These are phyloP conservation scores for Pangasianodon gigas DNA, from an alignment of 2,113 vertebrate genomes.

Conservation along the genomic window DNA sequence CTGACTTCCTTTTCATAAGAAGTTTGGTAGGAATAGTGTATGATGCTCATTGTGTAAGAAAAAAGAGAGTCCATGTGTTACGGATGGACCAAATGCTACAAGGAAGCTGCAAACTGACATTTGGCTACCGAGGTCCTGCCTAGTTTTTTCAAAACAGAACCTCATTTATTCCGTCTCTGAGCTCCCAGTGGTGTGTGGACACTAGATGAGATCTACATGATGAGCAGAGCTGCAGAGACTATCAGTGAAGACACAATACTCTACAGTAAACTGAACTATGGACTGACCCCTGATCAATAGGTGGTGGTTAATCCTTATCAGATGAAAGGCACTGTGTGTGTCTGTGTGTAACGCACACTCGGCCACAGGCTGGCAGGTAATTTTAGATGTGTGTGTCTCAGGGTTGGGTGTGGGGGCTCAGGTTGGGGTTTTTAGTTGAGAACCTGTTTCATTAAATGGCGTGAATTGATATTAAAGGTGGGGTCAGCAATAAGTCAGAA, in stretches of 20 bases:
- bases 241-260: not conserved
- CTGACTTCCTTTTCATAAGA: constrained; percentile 4
- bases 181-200: constrained; percentile 1
- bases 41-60: not conserved
- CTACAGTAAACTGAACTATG: not conserved
- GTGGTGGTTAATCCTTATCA: not conserved
- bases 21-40: not conserved
- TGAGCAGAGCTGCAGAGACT: not conserved
- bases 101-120: constrained; percentile 26
- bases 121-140: not conserved
- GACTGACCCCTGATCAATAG: constrained; percentile 17
- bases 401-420: not conserved
- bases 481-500: not conserved
- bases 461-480: not conserved
- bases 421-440: not conserved
- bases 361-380: not conserved
- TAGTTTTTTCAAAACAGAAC: not conserved
- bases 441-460: not conserved
- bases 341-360: constrained; percentile 3
- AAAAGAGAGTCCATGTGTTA: not conserved
- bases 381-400: not conserved
- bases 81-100: not conserved
- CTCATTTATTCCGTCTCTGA: constrained; percentile 24
- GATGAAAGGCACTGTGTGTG: not conserved
- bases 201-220: not conserved